phyloP scores from a whole-genome alignment of 1,140 invertebrate species.

The Zaprionus africanus region DNA sequence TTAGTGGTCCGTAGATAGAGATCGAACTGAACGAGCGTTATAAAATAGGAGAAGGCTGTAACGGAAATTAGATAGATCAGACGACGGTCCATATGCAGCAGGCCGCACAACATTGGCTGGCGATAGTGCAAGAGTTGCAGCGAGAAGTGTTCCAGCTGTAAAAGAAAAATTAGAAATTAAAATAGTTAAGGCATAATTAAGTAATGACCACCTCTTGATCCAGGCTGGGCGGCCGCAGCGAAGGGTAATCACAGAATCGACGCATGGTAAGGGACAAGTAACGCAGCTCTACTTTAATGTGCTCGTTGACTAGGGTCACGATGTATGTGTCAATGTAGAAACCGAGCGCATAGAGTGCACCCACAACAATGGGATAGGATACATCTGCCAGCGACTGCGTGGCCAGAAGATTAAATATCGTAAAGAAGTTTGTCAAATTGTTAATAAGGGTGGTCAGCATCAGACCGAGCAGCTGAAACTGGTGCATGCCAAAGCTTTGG shows the following conservation, averaged over 20 bases:
- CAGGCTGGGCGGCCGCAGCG: conserved; percentile 31
- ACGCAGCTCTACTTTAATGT: conserved; percentile 61
- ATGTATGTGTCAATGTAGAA: conserved; percentile 78
- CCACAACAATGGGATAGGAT: conserved; percentile 56
- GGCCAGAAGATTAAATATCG: conserved; percentile 70
- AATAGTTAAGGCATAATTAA: background rate
- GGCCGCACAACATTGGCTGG: conserved; percentile 59
- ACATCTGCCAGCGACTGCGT: conserved; percentile 50
- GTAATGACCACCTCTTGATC: conserved; percentile 51
- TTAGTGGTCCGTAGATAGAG: conserved; percentile 55
- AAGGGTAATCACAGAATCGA: conserved; percentile 42
- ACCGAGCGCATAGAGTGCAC: conserved; percentile 57
- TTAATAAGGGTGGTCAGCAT: conserved; percentile 74
- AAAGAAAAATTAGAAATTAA: background rate
- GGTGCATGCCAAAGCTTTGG: conserved; percentile 65
- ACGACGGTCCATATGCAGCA: conserved; percentile 67
- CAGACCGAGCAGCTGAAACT: conserved; percentile 70
- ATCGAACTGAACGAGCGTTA: conserved; percentile 79
- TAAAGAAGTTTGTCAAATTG: conserved; percentile 73
- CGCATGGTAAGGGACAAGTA: conserved; percentile 51
- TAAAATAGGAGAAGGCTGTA: conserved; percentile 73
- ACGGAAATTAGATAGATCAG: conserved; percentile 69
- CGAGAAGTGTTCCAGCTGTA: conserved; percentile 68
- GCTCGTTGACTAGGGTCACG: conserved; percentile 67
- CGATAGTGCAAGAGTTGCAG: conserved; percentile 51